Percentiles rank a stretch among this genome's conserved stretches.
These are phyloP conservation scores for Neomicropteryx cornuta DNA, from an alignment of 1,140 invertebrate genomes.

Conservation along the genomic window DNA sequence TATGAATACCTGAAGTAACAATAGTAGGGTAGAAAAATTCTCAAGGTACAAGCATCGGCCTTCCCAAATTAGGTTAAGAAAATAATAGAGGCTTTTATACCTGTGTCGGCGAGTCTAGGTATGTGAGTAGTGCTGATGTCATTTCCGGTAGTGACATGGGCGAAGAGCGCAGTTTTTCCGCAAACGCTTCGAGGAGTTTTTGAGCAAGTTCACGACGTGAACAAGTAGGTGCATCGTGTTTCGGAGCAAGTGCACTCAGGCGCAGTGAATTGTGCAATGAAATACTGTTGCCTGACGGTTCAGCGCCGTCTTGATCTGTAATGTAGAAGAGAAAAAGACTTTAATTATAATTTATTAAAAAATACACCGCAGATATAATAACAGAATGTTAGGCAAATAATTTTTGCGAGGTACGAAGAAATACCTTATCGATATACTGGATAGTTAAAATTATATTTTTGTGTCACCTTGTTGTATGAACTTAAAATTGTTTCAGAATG, in stretches of 20 bases:
- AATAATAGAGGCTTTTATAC: constrained; percentile 28
- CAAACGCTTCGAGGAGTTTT: constrained; percentile 51
- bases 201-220: constrained; percentile 46
- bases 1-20: constrained; percentile 49
- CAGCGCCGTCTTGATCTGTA: constrained; percentile 87
- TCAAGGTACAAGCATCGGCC: too few species aligned
- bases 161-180: constrained; percentile 38
- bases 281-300: constrained; percentile 88
- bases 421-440: not conserved
- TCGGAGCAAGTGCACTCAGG: constrained; percentile 53
- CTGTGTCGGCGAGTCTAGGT: constrained; percentile 53
- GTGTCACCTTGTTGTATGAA: too few species aligned
- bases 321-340: constrained; percentile 21
- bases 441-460: constrained; percentile 1
- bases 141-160: constrained; percentile 65
- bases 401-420: not conserved
- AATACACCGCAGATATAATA: too few species aligned
- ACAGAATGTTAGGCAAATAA: not conserved
- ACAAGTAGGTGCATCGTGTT: constrained; percentile 36
- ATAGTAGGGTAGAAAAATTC: constrained; percentile 3
- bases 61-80: too few species aligned
- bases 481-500: too few species aligned
- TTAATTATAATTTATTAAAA: too few species aligned
- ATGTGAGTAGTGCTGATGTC: constrained; percentile 60
- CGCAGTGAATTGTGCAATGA: constrained; percentile 71